Percentiles rank a stretch among this genome's conserved stretches.
Conservation (phyloP, 2,797 vertebrate genomes). For the Gallinago solitaria region DNA sequence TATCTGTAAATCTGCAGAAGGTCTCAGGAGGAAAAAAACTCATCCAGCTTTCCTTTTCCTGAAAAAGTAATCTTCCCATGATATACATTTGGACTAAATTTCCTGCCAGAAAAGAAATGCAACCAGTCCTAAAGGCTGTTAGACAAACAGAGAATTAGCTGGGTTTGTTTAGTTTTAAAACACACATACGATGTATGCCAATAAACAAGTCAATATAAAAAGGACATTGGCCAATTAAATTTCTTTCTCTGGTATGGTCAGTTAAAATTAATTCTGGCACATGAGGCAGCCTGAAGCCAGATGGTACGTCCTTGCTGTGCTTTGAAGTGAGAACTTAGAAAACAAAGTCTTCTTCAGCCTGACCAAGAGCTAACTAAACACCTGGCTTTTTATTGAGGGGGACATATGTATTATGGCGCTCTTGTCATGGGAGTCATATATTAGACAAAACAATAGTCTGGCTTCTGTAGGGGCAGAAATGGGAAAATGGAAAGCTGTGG, state of each 20-base stretch:
- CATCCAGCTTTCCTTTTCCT: constrained; percentile 1
- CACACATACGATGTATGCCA: neutral
- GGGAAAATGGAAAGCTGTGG: neutral
- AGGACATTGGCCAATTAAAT: neutral
- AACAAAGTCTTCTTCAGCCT: neutral
- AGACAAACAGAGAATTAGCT: neutral
- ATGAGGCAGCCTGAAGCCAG: neutral
- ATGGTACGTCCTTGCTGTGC: neutral
- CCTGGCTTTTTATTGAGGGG: neutral
- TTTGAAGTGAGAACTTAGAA: neutral
- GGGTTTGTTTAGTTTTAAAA: neutral
- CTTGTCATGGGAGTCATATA: neutral
- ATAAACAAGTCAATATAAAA: neutral
- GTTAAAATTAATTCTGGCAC: constrained; percentile 25
- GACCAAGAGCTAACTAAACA: neutral
- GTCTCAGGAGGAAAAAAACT: neutral
- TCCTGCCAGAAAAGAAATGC: constrained; percentile 3
- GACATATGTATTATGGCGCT: neutral
- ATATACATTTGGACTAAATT: constrained; percentile 23
- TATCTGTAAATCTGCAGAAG: constrained; percentile 42
- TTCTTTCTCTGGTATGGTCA: neutral
- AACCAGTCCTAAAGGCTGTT: neutral
- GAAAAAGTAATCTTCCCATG: neutral
- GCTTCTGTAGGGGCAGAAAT: neutral
- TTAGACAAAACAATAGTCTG: constrained; percentile 8